A percentile compares a stretch with the other conserved stretches of the same genome.
phyloP scores from a whole-genome alignment of 2,888 invertebrate genomes.

The Aelia acuminata region DNA sequence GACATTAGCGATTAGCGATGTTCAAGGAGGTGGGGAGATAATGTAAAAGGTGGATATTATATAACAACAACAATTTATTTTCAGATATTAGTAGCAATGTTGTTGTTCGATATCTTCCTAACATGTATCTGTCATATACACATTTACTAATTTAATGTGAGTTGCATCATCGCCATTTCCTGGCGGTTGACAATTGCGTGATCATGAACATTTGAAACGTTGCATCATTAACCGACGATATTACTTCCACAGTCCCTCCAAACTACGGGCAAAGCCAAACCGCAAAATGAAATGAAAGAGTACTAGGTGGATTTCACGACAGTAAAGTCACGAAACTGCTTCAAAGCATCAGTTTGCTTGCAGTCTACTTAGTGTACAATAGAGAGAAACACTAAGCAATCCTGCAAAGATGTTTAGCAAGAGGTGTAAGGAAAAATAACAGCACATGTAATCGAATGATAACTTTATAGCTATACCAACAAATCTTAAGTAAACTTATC shows the following conservation, averaged over 20 bases:
- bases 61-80: no score
- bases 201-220: background rate
- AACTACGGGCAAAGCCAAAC: background rate
- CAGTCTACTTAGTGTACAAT: background rate
- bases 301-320: slow-evolving; percentile 20
- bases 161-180: no score
- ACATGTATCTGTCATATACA: no score
- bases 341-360: slow-evolving; percentile 37
- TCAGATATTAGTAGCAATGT: no score
- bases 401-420: background rate
- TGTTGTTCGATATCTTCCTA: no score
- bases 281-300: slow-evolving; percentile 34
- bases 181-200: background rate
- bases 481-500: no score
- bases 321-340: slow-evolving; percentile 43
- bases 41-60: no score
- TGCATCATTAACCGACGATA: background rate
- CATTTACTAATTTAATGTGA: background rate
- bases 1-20: no score
- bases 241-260: background rate
- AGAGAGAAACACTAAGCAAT: slow-evolving; percentile 16
- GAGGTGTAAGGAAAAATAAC: background rate
- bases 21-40: no score
- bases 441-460: no score
- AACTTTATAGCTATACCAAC: no score